Base-by-base conservation (phyloP, 2,888 invertebrate genomes). In the Tenthredo mesomela region DNA sequence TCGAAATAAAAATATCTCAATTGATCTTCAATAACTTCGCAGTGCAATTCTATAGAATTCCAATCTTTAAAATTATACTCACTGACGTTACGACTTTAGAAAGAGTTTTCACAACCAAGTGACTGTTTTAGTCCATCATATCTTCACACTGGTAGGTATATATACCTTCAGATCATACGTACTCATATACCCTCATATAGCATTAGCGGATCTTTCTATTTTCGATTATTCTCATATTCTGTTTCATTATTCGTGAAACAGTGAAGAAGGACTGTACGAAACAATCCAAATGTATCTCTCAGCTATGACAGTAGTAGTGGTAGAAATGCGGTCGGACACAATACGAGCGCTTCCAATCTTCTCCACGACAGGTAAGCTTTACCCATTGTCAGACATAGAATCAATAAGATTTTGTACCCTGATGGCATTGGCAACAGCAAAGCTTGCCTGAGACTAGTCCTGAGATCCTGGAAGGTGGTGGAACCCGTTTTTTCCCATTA, bases 361-460 rank as follows among this genome's bases (percentile, higher is more conserved):
- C 21, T 43, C 71, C 43, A 43, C 40, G 5, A 73, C 43, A 43
- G 43, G 40, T n/a, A n/a, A 40, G 29, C 43, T 40, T 21, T 10
- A 43, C 71, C 43, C 47, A 47, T 47, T 47, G 47, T 47, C n/a
- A 21, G n/a, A 43, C 37, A 25, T 25, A 61, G 21, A 61, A 61
- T 61, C 61, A 61, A 70, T 21, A n/a, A 15, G 70, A 70, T 70
- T 70, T 70, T n/a, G 33, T 70, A 33, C 70, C 18, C 37, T 29
- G 33, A 37, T 37, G 21, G 12, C 15, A 33, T 37, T 7, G 37
- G 70, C 37, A 37, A 9, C 7, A 70, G 70, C n/a, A 37, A n/a
- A 70, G 12, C 33, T 33, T n/a, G 12, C 29, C 37, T 40, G 18
- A n/a, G 70, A 15, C n/a, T n/a, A 10, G 7, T 70, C 2, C 70